Evolutionary conservation across 2,888 invertebrate species (phyloP), one percentile per base, ranked within the genome.

Genomic region (Theodoxus fluviatilis): DNA sequence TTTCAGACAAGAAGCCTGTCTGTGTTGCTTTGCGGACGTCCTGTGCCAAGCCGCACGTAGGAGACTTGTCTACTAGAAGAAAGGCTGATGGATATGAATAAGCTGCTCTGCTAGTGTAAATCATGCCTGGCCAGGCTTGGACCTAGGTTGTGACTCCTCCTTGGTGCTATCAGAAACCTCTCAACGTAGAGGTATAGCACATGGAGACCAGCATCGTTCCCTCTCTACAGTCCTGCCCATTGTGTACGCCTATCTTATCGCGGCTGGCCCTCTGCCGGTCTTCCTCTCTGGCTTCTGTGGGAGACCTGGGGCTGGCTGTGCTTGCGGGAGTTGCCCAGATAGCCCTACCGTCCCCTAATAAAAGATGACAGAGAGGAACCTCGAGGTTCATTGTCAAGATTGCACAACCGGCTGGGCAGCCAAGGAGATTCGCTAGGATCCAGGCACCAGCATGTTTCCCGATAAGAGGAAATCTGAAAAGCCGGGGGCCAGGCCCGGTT

Each of bases 81-180:
- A 35, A 38, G 63, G 63, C 37, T 63, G 35, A 63, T 63, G 35
- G 63, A 49, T 49, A 70, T 70, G 88, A 89, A 65, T 65, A 43
- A 43, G 31, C 65, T 47, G 43, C 40, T 65, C 47, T 65, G 31
- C 43, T 65, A 65, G 43, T 40, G 43, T 65, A 65, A 65, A 65
- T 40, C 65, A 65, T 43, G 25, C 65, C 31, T 37, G 63, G 63
- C 37, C 63, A 63, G 63, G 35, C 35, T 37, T 38, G n/a, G 35
- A 35, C 38, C 31, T 2, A 35, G 63, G 63, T 63, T 38, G 22
- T 63, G 63, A 35, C 31, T 38, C 38, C 63, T 63, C 35, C 33
- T 63, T n/a, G 35, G 37, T 63, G 38, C 38, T 63, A 63, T 63
- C 63, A 37, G 22, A 25, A 35, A 22, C 22, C 63, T 63, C 63